These are phyloP conservation scores for Lutraria rhynchaena DNA, from an alignment of 1,140 invertebrate genomes.

Conservation along the genomic window DNA sequence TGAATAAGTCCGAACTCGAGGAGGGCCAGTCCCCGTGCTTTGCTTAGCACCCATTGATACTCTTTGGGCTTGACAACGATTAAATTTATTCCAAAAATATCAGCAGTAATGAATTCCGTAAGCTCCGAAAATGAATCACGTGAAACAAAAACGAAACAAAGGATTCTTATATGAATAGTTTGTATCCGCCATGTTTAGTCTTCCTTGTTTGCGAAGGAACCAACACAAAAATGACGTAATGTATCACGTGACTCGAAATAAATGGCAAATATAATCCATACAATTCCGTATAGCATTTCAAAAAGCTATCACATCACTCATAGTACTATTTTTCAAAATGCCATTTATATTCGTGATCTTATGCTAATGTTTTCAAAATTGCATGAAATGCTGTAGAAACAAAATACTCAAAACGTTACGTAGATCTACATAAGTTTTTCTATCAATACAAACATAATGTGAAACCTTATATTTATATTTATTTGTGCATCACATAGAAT, in stretches of 20 bases:
- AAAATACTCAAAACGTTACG: no score
- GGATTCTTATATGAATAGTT: constrained; percentile 57
- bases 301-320: no score
- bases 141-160: constrained; percentile 40
- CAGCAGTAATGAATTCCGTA: not conserved
- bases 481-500: no score
- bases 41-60: constrained; percentile 76
- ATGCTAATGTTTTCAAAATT: no score
- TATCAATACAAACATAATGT: no score
- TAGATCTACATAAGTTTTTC: no score
- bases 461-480: no score
- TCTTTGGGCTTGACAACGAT: constrained; percentile 28
- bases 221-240: constrained; percentile 77
- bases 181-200: constrained; percentile 76
- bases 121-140: not conserved
- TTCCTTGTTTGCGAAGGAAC: constrained; percentile 80
- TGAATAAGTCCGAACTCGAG: constrained; percentile 77
- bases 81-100: not conserved
- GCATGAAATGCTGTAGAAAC: no score
- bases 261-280: constrained; percentile 3
- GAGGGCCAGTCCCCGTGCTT: constrained; percentile 66
- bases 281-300: not conserved
- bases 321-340: no score
- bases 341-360: no score
- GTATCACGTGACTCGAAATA: constrained; percentile 62